These are phyloP conservation scores for Erebia palarica DNA, from an alignment of 2,888 invertebrate genomes.

Conservation along the genomic window DNA sequence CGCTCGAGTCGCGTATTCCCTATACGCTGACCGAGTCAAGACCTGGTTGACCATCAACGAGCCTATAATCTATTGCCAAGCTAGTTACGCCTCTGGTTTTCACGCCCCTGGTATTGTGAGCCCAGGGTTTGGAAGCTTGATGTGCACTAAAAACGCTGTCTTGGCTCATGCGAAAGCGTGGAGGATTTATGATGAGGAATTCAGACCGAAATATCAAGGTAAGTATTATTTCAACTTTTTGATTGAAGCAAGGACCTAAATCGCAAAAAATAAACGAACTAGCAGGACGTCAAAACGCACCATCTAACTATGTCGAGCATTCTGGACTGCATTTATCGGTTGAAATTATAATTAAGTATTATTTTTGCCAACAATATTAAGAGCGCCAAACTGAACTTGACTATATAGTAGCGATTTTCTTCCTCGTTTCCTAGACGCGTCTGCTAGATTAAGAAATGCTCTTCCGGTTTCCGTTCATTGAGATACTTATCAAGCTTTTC, in stretches of 20 bases:
- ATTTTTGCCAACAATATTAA: no score
- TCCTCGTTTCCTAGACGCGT: no score
- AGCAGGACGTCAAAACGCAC: no score
- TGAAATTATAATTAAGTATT: no score
- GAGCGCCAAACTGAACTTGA: no score
- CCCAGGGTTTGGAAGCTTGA: constrained; percentile 77
- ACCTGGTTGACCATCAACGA: constrained; percentile 89
- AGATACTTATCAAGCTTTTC: no score
- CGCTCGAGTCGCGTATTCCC: constrained; percentile 75
- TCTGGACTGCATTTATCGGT: no score
- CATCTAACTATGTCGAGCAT: no score
- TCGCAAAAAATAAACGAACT: no score
- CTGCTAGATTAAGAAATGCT: no score
- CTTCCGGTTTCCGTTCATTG: neutral
- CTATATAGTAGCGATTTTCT: no score
- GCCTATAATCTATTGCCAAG: constrained; percentile 71
- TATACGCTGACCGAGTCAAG: constrained; percentile 84
- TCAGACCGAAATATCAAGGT: constrained; percentile 73
- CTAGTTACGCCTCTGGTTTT: constrained; percentile 61
- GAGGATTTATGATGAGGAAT: constrained; percentile 80
- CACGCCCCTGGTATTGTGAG: constrained; percentile 56
- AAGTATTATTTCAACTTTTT: constrained; percentile 28
- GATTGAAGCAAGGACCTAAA: no score
- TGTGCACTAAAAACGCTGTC: constrained; percentile 84
- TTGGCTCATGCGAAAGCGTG: constrained; percentile 85